These are phyloP conservation scores for Aurelia aurita DNA, from an alignment of 30 jellyfish, hydroid and myxozoan species.

Conservation along the genomic window DNA sequence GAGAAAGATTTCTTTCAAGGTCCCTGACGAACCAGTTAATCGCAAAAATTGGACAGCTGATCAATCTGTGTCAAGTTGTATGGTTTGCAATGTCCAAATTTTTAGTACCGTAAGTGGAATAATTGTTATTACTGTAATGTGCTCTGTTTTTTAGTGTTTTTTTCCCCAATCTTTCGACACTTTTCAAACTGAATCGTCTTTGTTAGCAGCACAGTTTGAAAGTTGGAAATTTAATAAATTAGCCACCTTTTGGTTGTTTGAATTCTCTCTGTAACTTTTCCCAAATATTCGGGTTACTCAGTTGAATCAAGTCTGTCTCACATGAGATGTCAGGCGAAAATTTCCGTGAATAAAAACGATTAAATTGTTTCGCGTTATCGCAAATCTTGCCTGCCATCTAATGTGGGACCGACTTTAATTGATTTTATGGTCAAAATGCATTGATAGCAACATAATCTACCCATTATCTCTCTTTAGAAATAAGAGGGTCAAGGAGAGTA, in stretches of 20 bases:
- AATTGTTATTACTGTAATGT: too few species aligned
- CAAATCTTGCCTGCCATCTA: background rate
- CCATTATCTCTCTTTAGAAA: too few species aligned
- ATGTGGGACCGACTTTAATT: background rate
- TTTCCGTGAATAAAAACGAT: too few species aligned
- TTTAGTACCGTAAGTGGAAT: slow-evolving; percentile 78
- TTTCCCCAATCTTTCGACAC: too few species aligned
- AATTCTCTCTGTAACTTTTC: background rate
- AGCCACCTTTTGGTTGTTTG: background rate
- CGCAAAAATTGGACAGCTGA: slow-evolving; percentile 77
- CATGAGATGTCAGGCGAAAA: too few species aligned
- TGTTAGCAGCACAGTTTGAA: background rate
- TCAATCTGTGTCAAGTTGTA: slow-evolving; percentile 69
- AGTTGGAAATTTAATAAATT: background rate
- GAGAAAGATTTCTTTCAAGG: background rate
- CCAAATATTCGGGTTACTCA: background rate
- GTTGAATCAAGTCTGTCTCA: background rate
- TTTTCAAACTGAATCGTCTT: too few species aligned
- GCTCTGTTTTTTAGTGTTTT: too few species aligned
- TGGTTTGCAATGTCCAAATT: slow-evolving; percentile 72
- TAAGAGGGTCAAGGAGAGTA: too few species aligned
- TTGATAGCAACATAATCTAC: too few species aligned
- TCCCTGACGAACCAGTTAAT: slow-evolving; percentile 69
- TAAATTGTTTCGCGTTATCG: background rate
- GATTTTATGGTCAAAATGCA: background rate